phyloP scores from a whole-genome alignment of 2,113 vertebrate genomes.

The Coregonus clupeaformis region DNA sequence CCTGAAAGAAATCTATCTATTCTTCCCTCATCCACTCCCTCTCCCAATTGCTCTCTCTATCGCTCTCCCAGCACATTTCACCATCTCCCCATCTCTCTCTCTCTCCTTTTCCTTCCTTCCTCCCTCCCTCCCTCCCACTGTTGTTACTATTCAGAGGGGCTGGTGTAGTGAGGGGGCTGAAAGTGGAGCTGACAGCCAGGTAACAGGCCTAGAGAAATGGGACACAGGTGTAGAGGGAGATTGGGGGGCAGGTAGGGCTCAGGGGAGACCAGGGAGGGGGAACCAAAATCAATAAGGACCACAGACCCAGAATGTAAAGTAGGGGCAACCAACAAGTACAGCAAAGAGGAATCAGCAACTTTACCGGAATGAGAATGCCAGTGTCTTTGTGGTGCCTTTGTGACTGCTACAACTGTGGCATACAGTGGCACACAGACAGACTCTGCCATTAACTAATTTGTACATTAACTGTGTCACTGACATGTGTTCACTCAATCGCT shows the following conservation, averaged over 20 bases:
- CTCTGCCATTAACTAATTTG: neutral
- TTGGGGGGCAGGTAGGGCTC: conserved; percentile 3
- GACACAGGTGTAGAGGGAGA: neutral
- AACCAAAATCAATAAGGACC: conserved; percentile 50
- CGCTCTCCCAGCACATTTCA: neutral
- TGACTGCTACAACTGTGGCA: neutral
- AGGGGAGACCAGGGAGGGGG: conserved; percentile 13
- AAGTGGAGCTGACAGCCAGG: conserved; percentile 7
- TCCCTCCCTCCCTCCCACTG: neutral
- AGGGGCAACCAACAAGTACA: conserved; percentile 31
- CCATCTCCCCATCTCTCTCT: neutral
- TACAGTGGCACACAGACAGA: neutral
- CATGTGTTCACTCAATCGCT: neutral
- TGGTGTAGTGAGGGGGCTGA: neutral
- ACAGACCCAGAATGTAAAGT: conserved; percentile 56
- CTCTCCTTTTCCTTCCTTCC: neutral
- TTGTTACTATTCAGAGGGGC: neutral
- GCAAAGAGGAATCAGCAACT: neutral
- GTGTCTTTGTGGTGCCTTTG: conserved; percentile 3
- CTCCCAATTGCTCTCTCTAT: neutral
- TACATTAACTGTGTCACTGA: neutral
- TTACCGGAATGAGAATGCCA: neutral
- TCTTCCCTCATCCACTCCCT: neutral
- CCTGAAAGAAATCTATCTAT: neutral
- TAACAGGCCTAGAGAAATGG: neutral